Evolutionary conservation across 2,888 invertebrate species (phyloP), one percentile per base, ranked within the genome.

Genomic region (Caenorhabditis afra): DNA sequence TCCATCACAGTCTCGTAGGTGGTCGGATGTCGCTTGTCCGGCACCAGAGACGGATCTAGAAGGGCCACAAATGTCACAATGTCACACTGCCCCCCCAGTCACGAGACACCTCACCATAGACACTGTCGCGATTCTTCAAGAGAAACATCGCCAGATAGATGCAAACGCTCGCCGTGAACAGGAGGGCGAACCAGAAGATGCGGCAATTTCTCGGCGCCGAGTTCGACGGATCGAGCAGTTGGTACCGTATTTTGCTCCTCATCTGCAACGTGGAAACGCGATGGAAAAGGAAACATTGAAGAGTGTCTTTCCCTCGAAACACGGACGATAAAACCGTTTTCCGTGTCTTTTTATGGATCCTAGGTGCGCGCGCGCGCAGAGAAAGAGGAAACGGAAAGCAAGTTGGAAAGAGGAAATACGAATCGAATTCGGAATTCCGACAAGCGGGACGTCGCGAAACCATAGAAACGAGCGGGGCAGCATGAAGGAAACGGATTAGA

Each of bases 1-100:
- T 76, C 52, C 57, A 76, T 68, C 3, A 76, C 39, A 20, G 57
- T 50, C n/a, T 76, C 76, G 44, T 68, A 76, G 0, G 68, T 58
- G n/a, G 49, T 41, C 20, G 73, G 73, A 44, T 73, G 47, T 11
- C 29, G 7, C 12, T 50, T 22, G 44, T 62, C 61, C 1, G 64
- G 57, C 8, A 29, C 16, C 35, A 73, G 29, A 1, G 29, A 29
- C 3, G 57, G 49, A 62, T 73, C 58, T 64, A 50, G 23, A 53
- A 11, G n/a, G n/a, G n/a, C n/a, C n/a, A n/a, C n/a, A n/a, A n/a
- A n/a, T n/a, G n/a, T n/a, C n/a, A n/a, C n/a, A 65, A 52, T 55
- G 45, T 50, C 53, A 11, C n/a, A n/a, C n/a, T n/a, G n/a, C n/a
- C n/a, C n/a, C n/a, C 52, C 22, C 29, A 41, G 37, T 29, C 4